Evolutionary conservation across 2,888 invertebrate genomes (phyloP).

Genomic region (Thalpophila matura): DNA sequence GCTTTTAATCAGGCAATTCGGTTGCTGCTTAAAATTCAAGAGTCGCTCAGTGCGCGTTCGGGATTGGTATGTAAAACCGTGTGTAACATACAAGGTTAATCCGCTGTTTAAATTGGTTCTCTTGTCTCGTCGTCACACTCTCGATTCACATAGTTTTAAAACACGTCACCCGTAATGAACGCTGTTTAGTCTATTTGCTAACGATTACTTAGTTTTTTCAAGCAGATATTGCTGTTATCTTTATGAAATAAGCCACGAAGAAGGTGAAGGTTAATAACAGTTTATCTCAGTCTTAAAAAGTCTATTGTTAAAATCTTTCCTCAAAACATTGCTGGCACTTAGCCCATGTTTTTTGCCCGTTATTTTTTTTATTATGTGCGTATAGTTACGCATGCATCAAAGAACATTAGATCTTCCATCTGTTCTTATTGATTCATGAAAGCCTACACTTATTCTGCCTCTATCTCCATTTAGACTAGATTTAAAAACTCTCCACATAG

Average conservation of each 20-base stretch:
- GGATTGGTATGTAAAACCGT: conserved; percentile 42
- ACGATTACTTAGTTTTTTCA: conserved; percentile 12
- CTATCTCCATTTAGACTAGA: background rate
- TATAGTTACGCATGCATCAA: background rate
- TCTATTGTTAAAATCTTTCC: background rate
- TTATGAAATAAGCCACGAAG: background rate
- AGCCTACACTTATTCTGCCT: background rate
- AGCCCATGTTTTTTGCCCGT: background rate
- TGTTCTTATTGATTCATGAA: background rate
- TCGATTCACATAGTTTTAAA: conserved; percentile 22
- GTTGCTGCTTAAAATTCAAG: conserved; percentile 55
- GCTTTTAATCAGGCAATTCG: conserved; percentile 27
- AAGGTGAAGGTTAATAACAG: conserved; percentile 14
- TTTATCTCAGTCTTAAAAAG: background rate
- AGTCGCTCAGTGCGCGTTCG: conserved; percentile 31
- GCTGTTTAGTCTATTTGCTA: conserved; percentile 11
- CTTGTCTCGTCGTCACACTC: conserved; percentile 32
- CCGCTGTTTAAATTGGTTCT: conserved; percentile 38
- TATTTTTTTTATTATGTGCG: too few relatives aligned
- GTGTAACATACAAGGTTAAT: conserved; percentile 54
- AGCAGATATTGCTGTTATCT: conserved; percentile 14
- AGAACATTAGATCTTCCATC: background rate
- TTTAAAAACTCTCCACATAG: background rate
- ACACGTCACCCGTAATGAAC: conserved; percentile 24
- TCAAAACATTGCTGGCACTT: background rate